Percentiles rank a stretch among this genome's conserved stretches.
These are phyloP conservation scores for Drosophila biarmipes DNA, from an alignment of 1,140 invertebrate genomes.

Conservation along the genomic window DNA sequence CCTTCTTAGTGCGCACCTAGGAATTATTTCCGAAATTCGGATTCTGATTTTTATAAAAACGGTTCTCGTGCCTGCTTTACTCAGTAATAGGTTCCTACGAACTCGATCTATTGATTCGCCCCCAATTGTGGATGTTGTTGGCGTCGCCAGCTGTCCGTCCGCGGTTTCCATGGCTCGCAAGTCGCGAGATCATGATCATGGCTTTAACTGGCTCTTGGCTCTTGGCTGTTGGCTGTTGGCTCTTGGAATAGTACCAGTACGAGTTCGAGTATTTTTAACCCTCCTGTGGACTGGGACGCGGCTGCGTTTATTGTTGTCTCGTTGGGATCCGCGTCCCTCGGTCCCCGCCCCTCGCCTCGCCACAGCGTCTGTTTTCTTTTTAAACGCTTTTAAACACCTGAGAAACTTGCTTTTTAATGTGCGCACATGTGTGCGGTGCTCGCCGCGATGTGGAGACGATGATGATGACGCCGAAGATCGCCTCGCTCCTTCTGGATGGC, in stretches of 20 bases:
- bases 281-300: constrained; percentile 34
- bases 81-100: too few species aligned
- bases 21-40: too few species aligned
- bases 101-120: constrained; percentile 10
- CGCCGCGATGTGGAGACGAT: constrained; percentile 28
- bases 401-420: constrained; percentile 83
- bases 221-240: constrained; percentile 75
- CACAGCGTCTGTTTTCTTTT: constrained; percentile 76
- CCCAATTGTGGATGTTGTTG: constrained; percentile 22
- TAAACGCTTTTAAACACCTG: constrained; percentile 83
- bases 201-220: constrained; percentile 81
- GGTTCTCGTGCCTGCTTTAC: neutral
- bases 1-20: too few species aligned
- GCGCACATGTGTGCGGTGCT: constrained; percentile 65
- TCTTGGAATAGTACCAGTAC: constrained; percentile 65
- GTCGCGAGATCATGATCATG: constrained; percentile 82
- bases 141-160: constrained; percentile 52
- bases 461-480: constrained; percentile 51
- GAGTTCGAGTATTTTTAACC: constrained; percentile 75
- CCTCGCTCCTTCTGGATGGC: constrained; percentile 8
- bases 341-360: constrained; percentile 11
- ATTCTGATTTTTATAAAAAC: neutral
- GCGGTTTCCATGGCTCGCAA: constrained; percentile 68
- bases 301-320: constrained; percentile 78
- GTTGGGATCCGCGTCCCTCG: constrained; percentile 42